A percentile compares a stretch with the other conserved stretches of the same genome.
phyloP scores from a whole-genome alignment of 2,888 invertebrate species.

The Monopis laevigella region DNA sequence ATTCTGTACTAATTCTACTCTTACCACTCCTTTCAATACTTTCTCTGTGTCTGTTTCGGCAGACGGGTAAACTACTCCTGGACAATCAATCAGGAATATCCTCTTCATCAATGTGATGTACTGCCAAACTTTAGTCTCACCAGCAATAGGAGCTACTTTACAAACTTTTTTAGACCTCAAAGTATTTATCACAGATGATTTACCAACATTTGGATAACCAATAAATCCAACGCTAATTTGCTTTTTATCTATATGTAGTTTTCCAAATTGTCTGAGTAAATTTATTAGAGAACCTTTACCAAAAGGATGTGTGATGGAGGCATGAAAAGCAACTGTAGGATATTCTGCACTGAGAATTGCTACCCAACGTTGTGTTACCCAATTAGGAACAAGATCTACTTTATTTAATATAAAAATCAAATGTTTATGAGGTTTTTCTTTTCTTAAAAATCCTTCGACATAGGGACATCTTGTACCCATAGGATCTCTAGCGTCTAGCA shows the following conservation, averaged over 20 bases:
- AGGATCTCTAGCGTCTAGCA: conserved; percentile 97
- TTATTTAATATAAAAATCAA: conserved; percentile 97
- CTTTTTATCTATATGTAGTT: conserved; percentile 94
- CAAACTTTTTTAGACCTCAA: conserved; percentile 96
- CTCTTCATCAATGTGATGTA: conserved; percentile 97
- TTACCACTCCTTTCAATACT: conserved; percentile 96
- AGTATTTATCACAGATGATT: conserved; percentile 98
- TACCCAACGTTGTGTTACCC: conserved; percentile 99
- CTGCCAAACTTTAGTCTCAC: conserved; percentile 98
- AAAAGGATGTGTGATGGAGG: conserved; percentile 98
- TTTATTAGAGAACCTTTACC: conserved; percentile 97
- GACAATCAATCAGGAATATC: conserved; percentile 98
- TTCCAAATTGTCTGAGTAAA: conserved; percentile 93
- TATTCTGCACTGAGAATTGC: conserved; percentile 92
- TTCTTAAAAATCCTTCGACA: conserved; percentile 90
- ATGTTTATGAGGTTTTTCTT: conserved; percentile 97
- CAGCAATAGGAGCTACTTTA: conserved; percentile 98
- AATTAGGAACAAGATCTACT: conserved; percentile 94
- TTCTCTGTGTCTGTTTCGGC: conserved; percentile 95
- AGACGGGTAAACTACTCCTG: conserved; percentile 97
- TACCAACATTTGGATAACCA: conserved; percentile 99
- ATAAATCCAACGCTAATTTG: conserved; percentile 99
- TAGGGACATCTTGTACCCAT: conserved; percentile 94
- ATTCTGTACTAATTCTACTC: conserved; percentile 92
- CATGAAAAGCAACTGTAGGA: conserved; percentile 98